Evolutionary conservation across 2,113 vertebrate genomes (phyloP).

Genomic region (Microcebus tavaratra): DNA sequence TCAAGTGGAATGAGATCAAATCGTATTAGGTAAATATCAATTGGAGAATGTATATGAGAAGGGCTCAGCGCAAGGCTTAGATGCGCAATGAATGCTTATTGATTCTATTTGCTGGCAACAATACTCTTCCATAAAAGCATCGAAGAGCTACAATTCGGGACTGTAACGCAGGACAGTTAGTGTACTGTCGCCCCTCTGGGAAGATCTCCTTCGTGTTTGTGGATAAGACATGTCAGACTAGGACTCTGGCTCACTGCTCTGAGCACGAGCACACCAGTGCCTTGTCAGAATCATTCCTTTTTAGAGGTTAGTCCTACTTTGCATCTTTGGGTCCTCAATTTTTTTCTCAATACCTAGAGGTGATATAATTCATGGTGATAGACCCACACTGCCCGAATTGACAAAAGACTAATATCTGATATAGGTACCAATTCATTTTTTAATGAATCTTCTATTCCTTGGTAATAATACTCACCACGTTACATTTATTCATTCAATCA

Average conservation of each 20-base stretch:
- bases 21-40: neutral
- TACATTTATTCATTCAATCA: neutral
- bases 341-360: neutral
- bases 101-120: neutral
- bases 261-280: neutral
- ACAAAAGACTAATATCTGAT: neutral
- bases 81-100: neutral
- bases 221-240: neutral
- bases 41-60: neutral
- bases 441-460: neutral
- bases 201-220: neutral
- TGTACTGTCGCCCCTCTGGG: neutral
- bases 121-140: constrained; percentile 13
- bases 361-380: neutral
- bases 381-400: neutral
- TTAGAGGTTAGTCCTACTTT: neutral
- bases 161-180: neutral
- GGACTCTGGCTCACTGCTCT: neutral
- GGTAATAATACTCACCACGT: neutral
- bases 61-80: neutral
- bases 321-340: neutral
- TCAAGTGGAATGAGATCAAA: neutral
- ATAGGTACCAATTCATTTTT: neutral
- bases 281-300: neutral
- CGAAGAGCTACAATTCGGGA: neutral